Base-by-base conservation (phyloP, 2,888 invertebrate genomes). In the Drosophila infuscata region DNA sequence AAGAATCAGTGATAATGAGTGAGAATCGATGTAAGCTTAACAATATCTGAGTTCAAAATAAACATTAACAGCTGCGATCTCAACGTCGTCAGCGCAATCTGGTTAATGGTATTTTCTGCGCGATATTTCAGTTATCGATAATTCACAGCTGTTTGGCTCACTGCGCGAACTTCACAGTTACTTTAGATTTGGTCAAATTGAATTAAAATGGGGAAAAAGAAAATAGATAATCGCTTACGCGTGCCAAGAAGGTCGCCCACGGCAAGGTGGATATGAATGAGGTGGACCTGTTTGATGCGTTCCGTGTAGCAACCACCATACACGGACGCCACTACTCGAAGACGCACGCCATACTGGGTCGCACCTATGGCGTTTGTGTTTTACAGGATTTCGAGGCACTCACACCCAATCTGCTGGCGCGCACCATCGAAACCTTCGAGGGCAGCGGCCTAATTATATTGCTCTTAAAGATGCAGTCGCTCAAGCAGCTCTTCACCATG, bases 351-450 rank as follows among this genome's bases (percentile, higher is more conserved):
- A 98, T 99, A 93, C 95, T 99, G 0, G 99, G 99, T 65, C 98
- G 98, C 91, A 99, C 99, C 0, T 99, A 97, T 93, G 98, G 98
- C 61, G 97, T 98, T 94, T 98, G 99, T 94, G 96, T 99, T 46
- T 94, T 99, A 72, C 98, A 99, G 96, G 99, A 99, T 92, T 99
- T 99, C 94, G 99, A 99, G 94, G 99, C 99, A 0, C 92, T 99
- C 1, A 99, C 99, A 2, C 99, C 99, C 0, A 99, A 99, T 94
- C 94, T 99, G 74, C 94, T 99, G 91, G 99, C 99, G 0, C 95
- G 99, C 62, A 99, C 99, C 0, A 95, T 99, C 78, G 99, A 99
- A 94, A 99, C 99, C 0, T 98, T 99, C 0, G 98, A 99, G 94
- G 99, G 99, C 30, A 98, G 98, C 63, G 98, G 98, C n/a, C 94